Evolutionary conservation across 2,797 vertebrate species (phyloP), one percentile per base, ranked within the genome.

Genomic region (Sorex maritimensis): DNA sequence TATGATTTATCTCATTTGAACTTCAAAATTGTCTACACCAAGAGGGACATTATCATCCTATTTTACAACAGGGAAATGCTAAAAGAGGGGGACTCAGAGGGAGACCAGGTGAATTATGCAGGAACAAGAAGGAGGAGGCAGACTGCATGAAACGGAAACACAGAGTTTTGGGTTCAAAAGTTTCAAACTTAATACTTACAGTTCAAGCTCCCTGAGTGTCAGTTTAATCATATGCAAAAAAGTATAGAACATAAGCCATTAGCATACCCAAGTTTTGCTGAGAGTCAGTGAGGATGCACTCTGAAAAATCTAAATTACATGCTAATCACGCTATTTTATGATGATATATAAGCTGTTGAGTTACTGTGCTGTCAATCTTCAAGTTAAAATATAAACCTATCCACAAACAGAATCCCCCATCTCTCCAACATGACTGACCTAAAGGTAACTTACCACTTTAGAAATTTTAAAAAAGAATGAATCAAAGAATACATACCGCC

Each of bases 401-500:
- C 34, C n/a, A 80, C 5, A 86, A 26, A 74, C 44, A 3, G 24
- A 3, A 69, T 55, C 41, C 21, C 41, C 38, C 7, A 68, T 65
- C 30, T 52, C 65, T n/a, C 87, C 14, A 72, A 92, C 26, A n/a
- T 17, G 38, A 83, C 30, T 67, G 58, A 19, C 73, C 81, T 67
- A 86, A 79, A 81, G 26, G 58, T 4, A 71, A 49, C 30, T 23
- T 49, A n/a, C 6, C 21, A 85, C 46, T 73, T 44, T 26, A 34
- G 69, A 30, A 28, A 78, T 84, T 44, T 19, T 84, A 88, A 68
- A 88, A 67, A 78, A 4, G 5, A 90, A 82, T 49, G n/a, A 82
- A 84, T 46, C 65, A 28, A 93, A 96, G 68, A 71, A 11, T 67
- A 61, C 96, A 81, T 99, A 99, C 99, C 99, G 99, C 99, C 99